Evolutionary conservation across 2,888 invertebrate genomes (phyloP).

Genomic region (Synergus umbraculus): DNA sequence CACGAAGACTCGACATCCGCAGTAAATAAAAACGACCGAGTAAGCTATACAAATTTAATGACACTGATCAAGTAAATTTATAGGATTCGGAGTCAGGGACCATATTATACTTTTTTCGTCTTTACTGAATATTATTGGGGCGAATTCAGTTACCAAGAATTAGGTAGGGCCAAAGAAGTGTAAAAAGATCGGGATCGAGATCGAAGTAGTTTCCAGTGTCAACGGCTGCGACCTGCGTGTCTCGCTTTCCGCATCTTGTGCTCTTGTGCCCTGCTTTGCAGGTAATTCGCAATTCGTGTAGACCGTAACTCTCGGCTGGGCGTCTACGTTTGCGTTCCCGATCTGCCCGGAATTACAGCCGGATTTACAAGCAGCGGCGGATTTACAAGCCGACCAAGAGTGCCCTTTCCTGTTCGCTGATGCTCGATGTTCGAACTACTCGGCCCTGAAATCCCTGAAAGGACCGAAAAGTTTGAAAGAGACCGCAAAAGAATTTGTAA

Average conservation of each 20-base stretch:
- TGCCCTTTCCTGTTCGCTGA: slow-evolving; percentile 74
- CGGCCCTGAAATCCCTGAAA: slow-evolving; percentile 63
- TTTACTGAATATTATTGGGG: not conserved
- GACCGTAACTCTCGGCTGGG: slow-evolving; percentile 71
- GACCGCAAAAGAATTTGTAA: slow-evolving; percentile 16
- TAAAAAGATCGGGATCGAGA: slow-evolving; percentile 60
- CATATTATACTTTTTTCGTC: not conserved
- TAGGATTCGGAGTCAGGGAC: not conserved
- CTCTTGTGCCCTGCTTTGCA: slow-evolving; percentile 56
- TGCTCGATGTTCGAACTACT: slow-evolving; percentile 54
- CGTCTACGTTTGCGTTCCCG: slow-evolving; percentile 62
- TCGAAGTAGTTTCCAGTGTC: slow-evolving; percentile 76
- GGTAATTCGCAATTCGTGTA: slow-evolving; percentile 75
- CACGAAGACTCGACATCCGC: not conserved
- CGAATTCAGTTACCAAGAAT: not conserved
- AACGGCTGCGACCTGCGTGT: slow-evolving; percentile 66
- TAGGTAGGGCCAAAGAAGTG: slow-evolving; percentile 44
- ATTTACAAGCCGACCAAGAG: slow-evolving; percentile 74
- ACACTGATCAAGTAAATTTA: slow-evolving; percentile 16
- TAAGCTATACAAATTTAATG: slow-evolving; percentile 21
- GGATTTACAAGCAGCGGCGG: slow-evolving; percentile 72
- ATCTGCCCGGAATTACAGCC: slow-evolving; percentile 71
- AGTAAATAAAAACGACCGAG: slow-evolving; percentile 17
- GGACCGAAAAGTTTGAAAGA: slow-evolving; percentile 61
- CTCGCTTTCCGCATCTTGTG: slow-evolving; percentile 61